A percentile compares a stretch with the other conserved stretches of the same genome.
Evolutionary conservation across 1,140 invertebrate genomes (phyloP).

Genomic region (Adoxophyes honmai): DNA sequence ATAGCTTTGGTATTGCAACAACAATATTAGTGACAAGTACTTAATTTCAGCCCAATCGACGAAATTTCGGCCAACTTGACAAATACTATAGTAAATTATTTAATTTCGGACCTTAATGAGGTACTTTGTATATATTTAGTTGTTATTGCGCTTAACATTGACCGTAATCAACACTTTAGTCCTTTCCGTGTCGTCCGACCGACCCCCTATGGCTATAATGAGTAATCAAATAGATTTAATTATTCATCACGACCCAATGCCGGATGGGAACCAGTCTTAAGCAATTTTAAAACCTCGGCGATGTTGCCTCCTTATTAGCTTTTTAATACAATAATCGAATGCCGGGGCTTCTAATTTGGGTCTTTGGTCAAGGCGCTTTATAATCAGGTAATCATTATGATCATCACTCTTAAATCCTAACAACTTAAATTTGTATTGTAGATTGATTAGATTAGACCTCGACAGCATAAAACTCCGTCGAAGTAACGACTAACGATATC

Average conservation of each 20-base stretch:
- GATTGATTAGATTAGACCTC: no score
- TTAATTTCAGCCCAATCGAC: no score
- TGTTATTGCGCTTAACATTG: no score
- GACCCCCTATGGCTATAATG: conserved; percentile 28
- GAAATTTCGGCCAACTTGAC: no score
- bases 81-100: no score
- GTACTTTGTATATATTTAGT: no score
- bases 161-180: background rate
- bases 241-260: conserved; percentile 30
- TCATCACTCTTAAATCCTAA: no score
- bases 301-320: conserved; percentile 19
- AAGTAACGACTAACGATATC: background rate
- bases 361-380: conserved; percentile 27
- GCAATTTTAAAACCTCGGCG: conserved; percentile 23
- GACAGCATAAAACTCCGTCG: no score
- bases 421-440: no score
- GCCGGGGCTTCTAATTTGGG: conserved; percentile 21
- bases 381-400: background rate
- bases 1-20: no score
- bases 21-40: no score
- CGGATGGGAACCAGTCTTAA: conserved; percentile 30
- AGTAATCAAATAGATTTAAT: conserved; percentile 36
- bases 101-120: no score
- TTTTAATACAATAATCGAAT: conserved; percentile 15
- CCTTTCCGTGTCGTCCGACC: background rate